Conservation (phyloP, 2,888 invertebrate genomes). For the Euzetes globulus region DNA sequence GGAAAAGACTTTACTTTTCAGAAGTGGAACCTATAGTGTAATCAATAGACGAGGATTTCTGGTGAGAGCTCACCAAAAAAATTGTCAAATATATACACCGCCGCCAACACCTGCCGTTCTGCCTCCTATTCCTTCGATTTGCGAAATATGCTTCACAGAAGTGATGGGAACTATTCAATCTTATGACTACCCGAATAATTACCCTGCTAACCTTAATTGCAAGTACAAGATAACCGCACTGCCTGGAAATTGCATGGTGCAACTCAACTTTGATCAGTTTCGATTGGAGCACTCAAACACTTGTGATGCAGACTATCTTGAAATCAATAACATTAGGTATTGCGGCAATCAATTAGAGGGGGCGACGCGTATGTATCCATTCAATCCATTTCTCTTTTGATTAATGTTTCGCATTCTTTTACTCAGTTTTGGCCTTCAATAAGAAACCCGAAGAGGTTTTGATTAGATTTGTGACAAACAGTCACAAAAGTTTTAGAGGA, state of each 20-base stretch:
- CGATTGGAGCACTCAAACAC: conserved; percentile 38
- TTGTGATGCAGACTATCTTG: conserved; percentile 42
- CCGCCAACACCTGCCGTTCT: neutral
- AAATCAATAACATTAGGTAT: conserved; percentile 42
- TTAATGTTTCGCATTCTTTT: neutral
- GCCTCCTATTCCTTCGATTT: conserved; percentile 34
- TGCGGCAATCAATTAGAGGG: conserved; percentile 43
- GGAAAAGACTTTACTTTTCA: conserved; percentile 41
- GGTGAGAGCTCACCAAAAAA: conserved; percentile 41
- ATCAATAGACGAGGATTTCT: conserved; percentile 42
- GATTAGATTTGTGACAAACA: conserved; percentile 41
- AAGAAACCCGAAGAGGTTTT: conserved; percentile 29
- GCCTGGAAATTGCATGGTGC: conserved; percentile 41
- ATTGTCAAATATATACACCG: conserved; percentile 37
- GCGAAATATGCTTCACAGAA: conserved; percentile 42
- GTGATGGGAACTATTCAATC: conserved; percentile 41
- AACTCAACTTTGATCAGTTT: conserved; percentile 43
- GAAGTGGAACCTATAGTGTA: conserved; percentile 37
- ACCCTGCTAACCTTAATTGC: conserved; percentile 41
- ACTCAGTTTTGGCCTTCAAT: conserved; percentile 31
- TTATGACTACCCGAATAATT: conserved; percentile 41
- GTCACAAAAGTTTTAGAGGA: conserved; percentile 39
- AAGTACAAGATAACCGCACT: conserved; percentile 40
- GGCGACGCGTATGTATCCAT: conserved; percentile 41
- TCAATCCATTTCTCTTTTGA: neutral